phyloP scores from a whole-genome alignment of 2,113 vertebrate species.

The Noctilio leporinus region DNA sequence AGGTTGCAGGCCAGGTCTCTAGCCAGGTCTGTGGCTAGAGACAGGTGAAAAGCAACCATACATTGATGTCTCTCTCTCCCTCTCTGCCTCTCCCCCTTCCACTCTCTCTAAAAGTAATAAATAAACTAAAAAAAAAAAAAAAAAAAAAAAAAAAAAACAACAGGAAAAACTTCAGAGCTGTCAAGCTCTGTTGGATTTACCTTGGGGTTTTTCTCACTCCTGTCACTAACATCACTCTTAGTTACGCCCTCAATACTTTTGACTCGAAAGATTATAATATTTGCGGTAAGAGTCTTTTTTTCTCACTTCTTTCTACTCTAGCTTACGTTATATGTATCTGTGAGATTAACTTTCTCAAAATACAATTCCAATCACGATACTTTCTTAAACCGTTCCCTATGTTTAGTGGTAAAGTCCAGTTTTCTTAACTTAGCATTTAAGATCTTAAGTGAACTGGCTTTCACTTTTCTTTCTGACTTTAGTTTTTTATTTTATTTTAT shows the following conservation, averaged over 20 bases:
- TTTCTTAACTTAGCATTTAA: neutral
- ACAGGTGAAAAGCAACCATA: too few species aligned
- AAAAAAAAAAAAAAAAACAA: too few species aligned
- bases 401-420: neutral
- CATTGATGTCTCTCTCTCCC: too few species aligned
- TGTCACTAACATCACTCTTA: neutral
- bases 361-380: neutral
- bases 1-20: too few species aligned
- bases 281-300: neutral
- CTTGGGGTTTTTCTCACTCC: neutral
- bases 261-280: neutral
- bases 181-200: neutral
- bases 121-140: too few species aligned
- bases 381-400: neutral
- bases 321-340: neutral
- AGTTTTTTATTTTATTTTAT: accelerated
- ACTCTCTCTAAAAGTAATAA: too few species aligned
- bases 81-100: too few species aligned
- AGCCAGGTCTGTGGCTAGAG: too few species aligned
- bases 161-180: neutral
- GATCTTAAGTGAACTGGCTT: neutral
- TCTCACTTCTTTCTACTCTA: neutral
- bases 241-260: neutral
- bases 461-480: neutral
- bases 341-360: neutral